Evolutionary conservation across 1,140 invertebrate genomes (phyloP).

Genomic region (Drosophila pseudoananassae): DNA sequence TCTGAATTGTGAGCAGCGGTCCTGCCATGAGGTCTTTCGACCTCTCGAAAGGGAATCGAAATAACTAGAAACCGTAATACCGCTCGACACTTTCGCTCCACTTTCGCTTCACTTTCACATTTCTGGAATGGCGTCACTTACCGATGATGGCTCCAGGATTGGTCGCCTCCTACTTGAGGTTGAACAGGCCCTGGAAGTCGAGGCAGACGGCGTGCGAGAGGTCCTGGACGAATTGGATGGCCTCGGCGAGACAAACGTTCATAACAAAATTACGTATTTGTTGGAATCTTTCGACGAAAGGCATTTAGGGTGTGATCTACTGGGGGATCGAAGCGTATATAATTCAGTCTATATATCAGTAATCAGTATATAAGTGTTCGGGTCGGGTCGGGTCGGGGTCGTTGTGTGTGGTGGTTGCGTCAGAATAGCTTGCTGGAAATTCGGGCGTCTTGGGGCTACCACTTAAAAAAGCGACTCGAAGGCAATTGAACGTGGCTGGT

Average conservation of each 20-base stretch:
- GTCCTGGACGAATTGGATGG: slow-evolving; percentile 74
- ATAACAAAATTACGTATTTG: slow-evolving; percentile 78
- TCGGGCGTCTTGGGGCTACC: slow-evolving; percentile 52
- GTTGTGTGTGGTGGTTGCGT: slow-evolving; percentile 5
- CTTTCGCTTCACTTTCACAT: slow-evolving; percentile 32
- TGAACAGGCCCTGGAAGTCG: slow-evolving; percentile 65
- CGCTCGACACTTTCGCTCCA: slow-evolving; percentile 10
- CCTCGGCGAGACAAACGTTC: slow-evolving; percentile 73
- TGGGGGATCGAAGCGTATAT: slow-evolving; percentile 32
- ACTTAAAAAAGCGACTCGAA: slow-evolving; percentile 53
- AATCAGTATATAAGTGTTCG: slow-evolving; percentile 23
- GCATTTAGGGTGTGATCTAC: slow-evolving; percentile 69
- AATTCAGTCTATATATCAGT: slow-evolving; percentile 50
- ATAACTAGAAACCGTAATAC: slow-evolving; percentile 31
- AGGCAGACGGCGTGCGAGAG: slow-evolving; percentile 71
- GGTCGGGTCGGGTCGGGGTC: not conserved
- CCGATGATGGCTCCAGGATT: slow-evolving; percentile 24
- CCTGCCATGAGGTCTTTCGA: slow-evolving; percentile 45
- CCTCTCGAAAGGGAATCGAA: slow-evolving; percentile 13
- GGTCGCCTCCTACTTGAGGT: slow-evolving; percentile 46
- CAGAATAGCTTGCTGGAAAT: slow-evolving; percentile 31
- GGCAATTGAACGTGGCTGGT: slow-evolving; percentile 59
- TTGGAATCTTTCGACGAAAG: slow-evolving; percentile 71
- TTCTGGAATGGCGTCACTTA: slow-evolving; percentile 35
- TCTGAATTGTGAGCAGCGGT: slow-evolving; percentile 21